phyloP scores from a whole-genome alignment of 2,113 vertebrate genomes.

The Tamias sibiricus region DNA sequence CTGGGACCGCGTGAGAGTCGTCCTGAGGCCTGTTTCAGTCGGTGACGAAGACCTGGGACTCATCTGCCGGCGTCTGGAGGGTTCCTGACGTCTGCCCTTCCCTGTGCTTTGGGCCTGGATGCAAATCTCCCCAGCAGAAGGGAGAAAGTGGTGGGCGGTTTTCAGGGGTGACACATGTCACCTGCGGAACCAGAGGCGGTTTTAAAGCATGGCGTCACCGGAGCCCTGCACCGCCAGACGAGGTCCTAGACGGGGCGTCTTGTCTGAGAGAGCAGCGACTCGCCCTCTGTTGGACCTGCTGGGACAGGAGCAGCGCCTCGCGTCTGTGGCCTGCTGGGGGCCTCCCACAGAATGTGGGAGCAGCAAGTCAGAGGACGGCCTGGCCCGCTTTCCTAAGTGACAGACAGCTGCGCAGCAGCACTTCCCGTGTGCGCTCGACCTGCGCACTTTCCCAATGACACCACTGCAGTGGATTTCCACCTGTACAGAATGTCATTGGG shows the following conservation, averaged over 20 bases:
- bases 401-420: neutral
- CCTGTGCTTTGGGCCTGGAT: neutral
- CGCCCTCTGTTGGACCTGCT: neutral
- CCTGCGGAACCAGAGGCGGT: neutral
- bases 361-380: too few relatives aligned
- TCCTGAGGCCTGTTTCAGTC: neutral
- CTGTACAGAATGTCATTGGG: too few relatives aligned
- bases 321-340: too few relatives aligned
- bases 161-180: neutral
- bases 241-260: neutral
- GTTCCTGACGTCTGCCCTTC: neutral
- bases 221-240: neutral
- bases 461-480: neutral
- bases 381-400: neutral
- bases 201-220: neutral
- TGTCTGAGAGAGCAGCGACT: neutral
- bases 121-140: neutral
- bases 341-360: too few relatives aligned
- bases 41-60: neutral
- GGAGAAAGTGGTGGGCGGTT: neutral
- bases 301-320: too few relatives aligned
- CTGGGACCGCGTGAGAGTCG: neutral
- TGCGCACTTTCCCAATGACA: neutral
- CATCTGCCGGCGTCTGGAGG: too few relatives aligned
- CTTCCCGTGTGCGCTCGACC: too few relatives aligned